Evolutionary conservation across 2,888 invertebrate species (phyloP), one percentile per base, ranked within the genome.

Genomic region (Heliothis peltigera): DNA sequence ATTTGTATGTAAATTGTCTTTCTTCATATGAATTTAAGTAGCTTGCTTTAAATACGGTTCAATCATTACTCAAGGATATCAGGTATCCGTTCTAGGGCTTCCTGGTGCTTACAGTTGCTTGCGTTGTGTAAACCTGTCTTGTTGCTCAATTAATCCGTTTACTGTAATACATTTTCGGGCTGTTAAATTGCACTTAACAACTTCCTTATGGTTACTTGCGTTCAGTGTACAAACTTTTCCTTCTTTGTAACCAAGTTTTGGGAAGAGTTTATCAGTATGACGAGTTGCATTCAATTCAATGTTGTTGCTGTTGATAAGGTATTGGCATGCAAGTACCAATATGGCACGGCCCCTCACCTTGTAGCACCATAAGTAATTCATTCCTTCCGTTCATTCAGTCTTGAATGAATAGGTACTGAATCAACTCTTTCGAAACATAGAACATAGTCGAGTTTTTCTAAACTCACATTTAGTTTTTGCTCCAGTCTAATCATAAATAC

Each of bases 61-160:
- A 59, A 44, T 39, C 18, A 51, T 53, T 69, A 46, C 44, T 64
- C 77, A 79, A 77, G 76, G 76, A 44, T 67, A 77, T 71, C 76
- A 39, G 46, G 61, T 67, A 60, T 63, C 60, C 28, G 17, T 51
- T 65, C 57, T 79, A 58, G 51, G 35, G 59, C 61, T 76, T 76
- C 80, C 80, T 79, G 76, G 63, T 70, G 4, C 28, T 21, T 60
- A 47, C 18, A 25, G 54, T 52, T 46, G 47, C 44, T 6, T 2
- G 39, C 48, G 52, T 58, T 48, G 28, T 53, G 19, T 57, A 53
- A 63, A 65, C 57, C 57, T 43, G 76, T 75, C 43, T 59, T 42
- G 21, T 53, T 62, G 25, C 17, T 47, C 42, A 53, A 59, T 62
- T 59, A 42, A 54, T 58, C 21, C 22, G 39, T 25, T 57, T 43